Conservation (phyloP, 2,113 vertebrate genomes). For the Paralichthys olivaceus region DNA sequence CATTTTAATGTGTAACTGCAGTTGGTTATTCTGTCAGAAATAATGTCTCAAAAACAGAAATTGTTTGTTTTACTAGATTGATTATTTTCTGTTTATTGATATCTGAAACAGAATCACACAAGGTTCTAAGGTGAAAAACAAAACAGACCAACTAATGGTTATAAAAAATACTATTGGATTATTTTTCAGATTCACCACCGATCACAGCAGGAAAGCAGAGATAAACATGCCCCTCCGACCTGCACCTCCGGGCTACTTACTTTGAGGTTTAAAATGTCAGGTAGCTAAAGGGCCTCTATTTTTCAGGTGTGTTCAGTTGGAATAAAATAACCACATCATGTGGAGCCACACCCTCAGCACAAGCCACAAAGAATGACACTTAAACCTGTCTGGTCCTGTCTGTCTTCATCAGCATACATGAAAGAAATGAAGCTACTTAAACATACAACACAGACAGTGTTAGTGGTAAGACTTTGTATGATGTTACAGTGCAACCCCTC, state of each 20-base stretch:
- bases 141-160: neutral
- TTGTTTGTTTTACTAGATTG: neutral
- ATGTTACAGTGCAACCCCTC: neutral
- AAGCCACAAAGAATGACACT: conserved; percentile 3
- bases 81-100: neutral
- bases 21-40: neutral
- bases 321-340: conserved; percentile 6
- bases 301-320: conserved; percentile 20
- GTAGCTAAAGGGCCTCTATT: conserved; percentile 15
- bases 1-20: conserved; percentile 1
- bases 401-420: neutral
- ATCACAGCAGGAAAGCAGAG: neutral
- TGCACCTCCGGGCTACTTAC: conserved; percentile 8
- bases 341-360: conserved; percentile 21
- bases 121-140: neutral
- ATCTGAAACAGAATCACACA: neutral
- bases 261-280: neutral
- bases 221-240: neutral
- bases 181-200: neutral
- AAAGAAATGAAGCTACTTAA: neutral
- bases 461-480: neutral
- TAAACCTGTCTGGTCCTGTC: conserved; percentile 24
- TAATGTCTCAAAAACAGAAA: neutral
- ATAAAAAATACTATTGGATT: neutral
- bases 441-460: neutral